Evolutionary conservation across 1,140 invertebrate species (phyloP).

Genomic region (Leptopilina clavipes): DNA sequence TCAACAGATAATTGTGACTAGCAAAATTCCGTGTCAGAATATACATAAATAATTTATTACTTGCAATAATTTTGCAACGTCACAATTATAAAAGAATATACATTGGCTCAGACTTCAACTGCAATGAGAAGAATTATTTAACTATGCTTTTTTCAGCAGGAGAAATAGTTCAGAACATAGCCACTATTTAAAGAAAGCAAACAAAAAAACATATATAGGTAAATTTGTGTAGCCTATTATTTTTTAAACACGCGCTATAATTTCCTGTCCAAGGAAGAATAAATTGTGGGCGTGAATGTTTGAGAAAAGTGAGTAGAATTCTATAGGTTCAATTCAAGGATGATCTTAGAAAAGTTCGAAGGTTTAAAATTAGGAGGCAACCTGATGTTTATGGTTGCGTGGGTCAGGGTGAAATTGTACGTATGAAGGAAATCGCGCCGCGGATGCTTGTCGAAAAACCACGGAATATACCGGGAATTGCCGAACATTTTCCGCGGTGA

Average conservation of each 20-base stretch:
- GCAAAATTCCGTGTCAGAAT: too few relatives aligned
- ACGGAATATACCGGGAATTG: background rate
- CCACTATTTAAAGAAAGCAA: too few relatives aligned
- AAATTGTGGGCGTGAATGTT: slow-evolving; percentile 7
- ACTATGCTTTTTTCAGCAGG: too few relatives aligned
- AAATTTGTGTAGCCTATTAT: background rate
- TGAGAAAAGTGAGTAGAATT: background rate
- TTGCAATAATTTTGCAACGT: too few relatives aligned
- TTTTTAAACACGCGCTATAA: background rate
- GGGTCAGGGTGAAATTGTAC: slow-evolving; percentile 28
- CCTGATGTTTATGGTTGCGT: slow-evolving; percentile 32
- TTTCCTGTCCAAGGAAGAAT: slow-evolving; percentile 5
- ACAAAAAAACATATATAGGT: background rate
- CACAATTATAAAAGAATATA: too few relatives aligned
- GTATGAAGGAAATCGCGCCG: slow-evolving; percentile 4
- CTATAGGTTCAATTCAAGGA: slow-evolving; percentile 22
- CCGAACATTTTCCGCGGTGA: slow-evolving; percentile 29
- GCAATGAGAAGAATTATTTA: background rate
- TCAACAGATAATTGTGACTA: too few relatives aligned
- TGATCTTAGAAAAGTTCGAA: slow-evolving; percentile 32
- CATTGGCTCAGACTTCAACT: too few relatives aligned
- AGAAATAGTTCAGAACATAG: too few relatives aligned
- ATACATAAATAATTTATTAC: too few relatives aligned
- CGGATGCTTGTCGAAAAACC: background rate
- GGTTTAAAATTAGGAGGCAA: slow-evolving; percentile 25